Base-by-base conservation (phyloP, 2,113 vertebrate species). In the Dendropsophus ebraccatus region DNA sequence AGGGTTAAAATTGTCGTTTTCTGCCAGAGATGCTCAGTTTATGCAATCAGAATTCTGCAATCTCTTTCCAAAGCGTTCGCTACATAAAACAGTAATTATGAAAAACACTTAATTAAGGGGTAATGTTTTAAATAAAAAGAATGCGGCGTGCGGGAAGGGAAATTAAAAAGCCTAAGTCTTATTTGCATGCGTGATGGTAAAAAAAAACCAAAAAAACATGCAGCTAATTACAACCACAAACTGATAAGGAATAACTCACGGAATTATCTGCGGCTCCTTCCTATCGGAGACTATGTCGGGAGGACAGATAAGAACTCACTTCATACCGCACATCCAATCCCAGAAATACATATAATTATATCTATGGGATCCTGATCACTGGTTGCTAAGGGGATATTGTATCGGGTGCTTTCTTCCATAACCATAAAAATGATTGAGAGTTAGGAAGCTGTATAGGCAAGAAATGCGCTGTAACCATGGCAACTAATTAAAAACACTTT, bases 51-150 rank as follows among this genome's bases (percentile, higher is more conserved):
- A 80, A 81, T 72, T 23, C 85, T 49, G 52, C 85, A 81, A 81
- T 87, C 77, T 87, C 79, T 72, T 87, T 87, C 62, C 76, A 56
- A 72, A 86, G 84, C 62, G 76, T 58, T 80, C 17, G 65, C 49
- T 32, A 80, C 84, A 87, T 87, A 87, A 87, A 87, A 81, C 78
- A 74, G 85, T 87, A 81, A 87, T 87, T 87, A 87, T 87, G 78
- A 80, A 65, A 87, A 87, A 56, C 78, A 87, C 78, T 81, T 81
- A 87, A 87, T 87, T 87, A 87, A 87, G 41, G 85, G 85, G 77
- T 73, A 65, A 87, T 87, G 78, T 72, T 87, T 87, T 87, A 87
- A 87, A 87, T 81, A 81, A 87, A 81, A 87, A 80, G 69, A 87
- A 87, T 87, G 77, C 69, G 41, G 77, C 77, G 35, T 62, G 67